Base-by-base conservation (phyloP, 2,888 invertebrate species). In the Pasiphila rectangulata region DNA sequence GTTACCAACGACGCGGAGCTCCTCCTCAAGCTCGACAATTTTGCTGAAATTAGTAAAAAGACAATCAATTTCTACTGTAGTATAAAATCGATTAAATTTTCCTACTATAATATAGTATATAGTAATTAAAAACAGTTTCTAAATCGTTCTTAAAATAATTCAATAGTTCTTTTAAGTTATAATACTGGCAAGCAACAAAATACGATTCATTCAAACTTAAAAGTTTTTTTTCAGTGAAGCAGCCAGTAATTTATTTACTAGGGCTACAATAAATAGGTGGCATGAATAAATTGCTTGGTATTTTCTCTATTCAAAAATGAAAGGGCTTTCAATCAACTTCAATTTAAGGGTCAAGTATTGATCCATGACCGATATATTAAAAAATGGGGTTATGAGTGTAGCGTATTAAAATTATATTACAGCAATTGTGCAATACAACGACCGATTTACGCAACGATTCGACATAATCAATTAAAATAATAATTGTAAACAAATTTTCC, bases 1-100 rank as follows among this genome's bases (percentile, higher is more conserved):
- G 95, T 99, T 99, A 85, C 99, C 99, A 88, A 99, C 99, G 79
- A 99, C 99, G 87, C 98, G 97, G 89, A 99, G 94, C 90, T 99
- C 99, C 89, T 99, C 99, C 90, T 99, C 99, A 92, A 99, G 95
- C 91, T 99, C 99, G 88, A 98, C 97, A 91, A 99, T 99, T 95
- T 99, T 99, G 91, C 96, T 96, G 92, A 43, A 83, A 66, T 55
- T 57, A 49, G 16, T 54, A 68, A 65, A 61, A 45, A 46, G 50
- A 48, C 67, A 72, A 77, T 84, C 74, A 85, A 83, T 67, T 79
- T 72, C 64, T 63, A 75, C 79, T 72, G 72, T 58, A 44, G 17
- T 9, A 16, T 16, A 6, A 17, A 7, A 27, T 15, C 1, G n/a
- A 2, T 12, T 6, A 13, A 7, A 2, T 30, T 9, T 15, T 9